phyloP scores from a whole-genome alignment of 2,797 vertebrate species.

The Megalops cyprinoides region DNA sequence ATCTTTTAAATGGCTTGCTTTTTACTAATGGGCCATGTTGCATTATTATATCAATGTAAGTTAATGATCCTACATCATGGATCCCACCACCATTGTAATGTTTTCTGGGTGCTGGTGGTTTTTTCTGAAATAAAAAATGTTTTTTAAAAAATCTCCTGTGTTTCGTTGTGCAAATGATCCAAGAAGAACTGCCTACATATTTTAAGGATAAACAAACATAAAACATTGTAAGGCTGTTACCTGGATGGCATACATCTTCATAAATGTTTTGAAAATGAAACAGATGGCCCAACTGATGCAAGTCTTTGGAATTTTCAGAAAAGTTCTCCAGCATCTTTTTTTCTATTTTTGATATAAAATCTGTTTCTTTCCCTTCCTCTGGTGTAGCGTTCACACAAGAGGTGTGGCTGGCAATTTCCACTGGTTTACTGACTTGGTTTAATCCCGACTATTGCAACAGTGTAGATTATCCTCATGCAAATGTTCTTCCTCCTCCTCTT shows the following conservation, averaged over 20 bases:
- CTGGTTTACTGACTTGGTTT: background rate
- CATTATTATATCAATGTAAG: slow-evolving; percentile 61
- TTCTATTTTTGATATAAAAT: slow-evolving; percentile 38
- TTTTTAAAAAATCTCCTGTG: slow-evolving; percentile 26
- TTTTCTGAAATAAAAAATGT: no score
- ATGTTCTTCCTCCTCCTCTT: background rate
- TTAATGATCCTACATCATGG: slow-evolving; percentile 56
- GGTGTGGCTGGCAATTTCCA: background rate
- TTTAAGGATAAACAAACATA: slow-evolving; percentile 49
- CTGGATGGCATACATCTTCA: slow-evolving; percentile 73
- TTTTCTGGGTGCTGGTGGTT: slow-evolving; percentile 29
- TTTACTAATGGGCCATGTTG: slow-evolving; percentile 60
- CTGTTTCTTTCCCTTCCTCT: slow-evolving; percentile 62
- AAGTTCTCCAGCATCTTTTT: slow-evolving; percentile 52
- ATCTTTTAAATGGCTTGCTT: slow-evolving; percentile 47
- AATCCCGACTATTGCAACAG: slow-evolving; percentile 2
- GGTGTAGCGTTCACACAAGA: slow-evolving; percentile 69
- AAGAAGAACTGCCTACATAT: slow-evolving; percentile 68
- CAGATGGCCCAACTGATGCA: slow-evolving; percentile 50
- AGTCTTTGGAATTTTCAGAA: slow-evolving; percentile 44
- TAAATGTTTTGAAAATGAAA: slow-evolving; percentile 54
- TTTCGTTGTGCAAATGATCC: slow-evolving; percentile 72
- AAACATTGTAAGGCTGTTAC: slow-evolving; percentile 69
- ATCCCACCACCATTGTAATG: slow-evolving; percentile 54
- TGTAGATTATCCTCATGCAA: background rate